Evolutionary conservation across 2,888 invertebrate species (phyloP), one percentile per base, ranked within the genome.

Genomic region (Macaria notata): DNA sequence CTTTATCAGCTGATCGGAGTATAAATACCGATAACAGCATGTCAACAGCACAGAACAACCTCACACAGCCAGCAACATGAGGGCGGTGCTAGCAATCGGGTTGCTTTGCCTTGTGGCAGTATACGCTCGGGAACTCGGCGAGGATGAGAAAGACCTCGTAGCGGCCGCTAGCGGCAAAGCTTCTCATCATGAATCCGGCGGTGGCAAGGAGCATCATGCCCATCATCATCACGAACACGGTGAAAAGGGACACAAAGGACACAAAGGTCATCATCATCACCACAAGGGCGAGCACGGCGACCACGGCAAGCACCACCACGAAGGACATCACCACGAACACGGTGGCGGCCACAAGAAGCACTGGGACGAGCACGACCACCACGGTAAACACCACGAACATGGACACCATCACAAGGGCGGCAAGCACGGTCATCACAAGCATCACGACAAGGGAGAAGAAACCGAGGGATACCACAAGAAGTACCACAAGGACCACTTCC

Each of bases 381-480:
- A 89, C 49, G 89, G 89, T 0, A 72, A 84, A 43, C 90, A 89
- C 52, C 90, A 90, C 39, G 89, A 88, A 62, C 86, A 89, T 49
- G 89, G 88, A 0, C 89, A 89, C 49, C 89, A 90, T 43, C 89
- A 90, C 50, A 90, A 90, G 62, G 90, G 89, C 0, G 88, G 78
- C 53, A 90, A 90, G 59, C 90, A 89, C 52, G 88, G 88, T 4
- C 86, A 87, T 53, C 81, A 90, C 54, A 81, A 90, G 53, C 90
- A 90, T 46, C 89, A 90, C 60, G 88, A 89, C 45, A 90, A 90
- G 62, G 89, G 89, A 51, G 90, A 90, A 56, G 76, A 90, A 59
- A 81, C 80, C 64, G 89, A 89, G 51, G 90, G 90, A 7, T 90
- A 79, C 73, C 90, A 90, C 75, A 90, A 90, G 80, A 90, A 90